These are phyloP conservation scores for Neosilurus mollespiculum DNA, from an alignment of 2,797 vertebrate species.

Conservation along the genomic window DNA sequence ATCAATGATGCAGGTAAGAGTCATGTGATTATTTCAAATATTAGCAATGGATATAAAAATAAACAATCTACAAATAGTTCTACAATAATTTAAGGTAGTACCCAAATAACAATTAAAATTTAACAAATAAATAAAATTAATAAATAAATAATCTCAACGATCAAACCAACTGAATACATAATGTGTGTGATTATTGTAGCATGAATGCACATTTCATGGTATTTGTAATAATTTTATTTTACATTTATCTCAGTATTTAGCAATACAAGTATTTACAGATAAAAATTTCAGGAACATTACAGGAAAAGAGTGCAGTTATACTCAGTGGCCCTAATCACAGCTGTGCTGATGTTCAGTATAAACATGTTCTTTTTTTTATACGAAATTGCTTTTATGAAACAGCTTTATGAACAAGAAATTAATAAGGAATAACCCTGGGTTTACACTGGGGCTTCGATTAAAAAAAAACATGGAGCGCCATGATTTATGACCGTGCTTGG, in stretches of 20 bases:
- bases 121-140: background rate
- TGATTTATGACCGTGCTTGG: too few species aligned
- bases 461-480: too few species aligned
- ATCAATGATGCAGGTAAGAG: slow-evolving; percentile 89
- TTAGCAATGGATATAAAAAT: background rate
- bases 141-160: too few species aligned
- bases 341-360: too few species aligned
- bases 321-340: too few species aligned
- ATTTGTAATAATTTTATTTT: background rate
- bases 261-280: background rate
- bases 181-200: background rate
- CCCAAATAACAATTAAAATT: background rate
- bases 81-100: background rate
- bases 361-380: too few species aligned
- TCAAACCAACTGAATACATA: background rate
- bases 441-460: too few species aligned
- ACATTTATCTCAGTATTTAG: background rate
- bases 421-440: background rate
- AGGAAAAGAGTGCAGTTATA: too few species aligned
- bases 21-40: background rate
- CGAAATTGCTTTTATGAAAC: background rate
- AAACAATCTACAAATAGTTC: too few species aligned
- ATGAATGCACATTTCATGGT: background rate
- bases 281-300: background rate
- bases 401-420: background rate